Percentiles rank a stretch among this genome's conserved stretches.
phyloP scores from a whole-genome alignment of 2,113 vertebrate genomes.

The Daubentonia madagascariensis region DNA sequence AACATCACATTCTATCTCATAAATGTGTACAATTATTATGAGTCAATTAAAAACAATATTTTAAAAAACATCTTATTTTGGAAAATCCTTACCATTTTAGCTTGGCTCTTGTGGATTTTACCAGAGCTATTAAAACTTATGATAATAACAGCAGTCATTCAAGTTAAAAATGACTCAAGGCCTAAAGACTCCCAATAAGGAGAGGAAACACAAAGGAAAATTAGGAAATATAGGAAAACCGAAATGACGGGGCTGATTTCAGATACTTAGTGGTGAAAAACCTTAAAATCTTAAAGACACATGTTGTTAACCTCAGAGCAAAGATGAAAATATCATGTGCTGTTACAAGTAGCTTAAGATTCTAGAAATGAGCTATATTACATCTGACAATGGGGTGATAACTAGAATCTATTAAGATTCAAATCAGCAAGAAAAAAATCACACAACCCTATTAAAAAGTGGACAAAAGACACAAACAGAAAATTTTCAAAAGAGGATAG shows the following conservation, averaged over 20 bases:
- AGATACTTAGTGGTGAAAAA: neutral
- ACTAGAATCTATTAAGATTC: no score
- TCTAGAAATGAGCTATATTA: no score
- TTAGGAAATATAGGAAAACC: neutral
- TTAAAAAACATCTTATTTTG: neutral
- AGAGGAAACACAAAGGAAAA: neutral
- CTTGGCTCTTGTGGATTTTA: neutral
- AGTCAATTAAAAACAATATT: neutral
- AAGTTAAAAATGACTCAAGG: neutral
- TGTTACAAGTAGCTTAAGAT: neutral
- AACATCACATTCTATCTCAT: neutral
- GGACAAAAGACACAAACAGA: no score
- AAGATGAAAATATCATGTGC: neutral
- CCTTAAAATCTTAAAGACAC: neutral
- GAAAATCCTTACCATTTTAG: neutral
- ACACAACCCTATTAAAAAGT: no score
- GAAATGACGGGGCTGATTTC: neutral
- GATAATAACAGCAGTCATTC: neutral
- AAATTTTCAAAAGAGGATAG: no score
- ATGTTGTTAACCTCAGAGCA: neutral
- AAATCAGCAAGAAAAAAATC: no score
- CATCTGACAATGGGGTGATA: no score
- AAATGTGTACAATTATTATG: neutral
- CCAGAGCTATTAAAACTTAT: neutral
- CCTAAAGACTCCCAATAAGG: neutral